Base-by-base conservation (phyloP, 2,797 vertebrate genomes). In the Coregonus sp. region DNA sequence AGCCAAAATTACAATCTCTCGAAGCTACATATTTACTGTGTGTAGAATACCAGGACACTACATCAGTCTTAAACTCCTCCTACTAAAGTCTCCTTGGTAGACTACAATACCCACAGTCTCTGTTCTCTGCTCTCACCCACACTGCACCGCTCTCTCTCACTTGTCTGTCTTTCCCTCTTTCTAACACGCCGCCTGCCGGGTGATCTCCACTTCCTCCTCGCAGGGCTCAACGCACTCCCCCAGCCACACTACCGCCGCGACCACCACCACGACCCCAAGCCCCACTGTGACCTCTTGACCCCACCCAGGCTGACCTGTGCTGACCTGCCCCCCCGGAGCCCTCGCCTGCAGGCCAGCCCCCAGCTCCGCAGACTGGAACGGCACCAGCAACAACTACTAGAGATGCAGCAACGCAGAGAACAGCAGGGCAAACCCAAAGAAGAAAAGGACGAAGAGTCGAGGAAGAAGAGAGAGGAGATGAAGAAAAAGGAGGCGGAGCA, bases 361-460 rank as follows among this genome's bases (percentile, higher is more conserved):
- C 94, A 94, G 88, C 92, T 95, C 65, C 87, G 85, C 72, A 31
- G 92, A 72, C 90, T 94, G 76, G 92, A 94, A 85, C 92, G 90
- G 6, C 94, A 94, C 82, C 93, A 95, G 84, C 86, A 85, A 12
- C 92, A 94, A 75, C 90, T 95, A 78, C 86, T 83, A 76, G 91
- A 94, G 84, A 69, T 95, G 75, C 91, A 94, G 85, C 91, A 93
- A 5, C 90, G 92, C 33, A 81, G 89, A 52, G 91, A 92, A 59
- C 91, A 91, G 29, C 91, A 90, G 80, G 87, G 81, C 79, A 73
- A 65, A 5, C 88, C 89, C 0, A 87, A 91, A 66, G 78, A 89
- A 12, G 76, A 84, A 54, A 78, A 76, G 31, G 75, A 75, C 50
- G 67, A 81, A 59, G 86, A 77, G 68, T 76, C 47, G n/a, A 50